phyloP scores from a whole-genome alignment of 1,140 invertebrate species.

The Medauroidea extradentata region DNA sequence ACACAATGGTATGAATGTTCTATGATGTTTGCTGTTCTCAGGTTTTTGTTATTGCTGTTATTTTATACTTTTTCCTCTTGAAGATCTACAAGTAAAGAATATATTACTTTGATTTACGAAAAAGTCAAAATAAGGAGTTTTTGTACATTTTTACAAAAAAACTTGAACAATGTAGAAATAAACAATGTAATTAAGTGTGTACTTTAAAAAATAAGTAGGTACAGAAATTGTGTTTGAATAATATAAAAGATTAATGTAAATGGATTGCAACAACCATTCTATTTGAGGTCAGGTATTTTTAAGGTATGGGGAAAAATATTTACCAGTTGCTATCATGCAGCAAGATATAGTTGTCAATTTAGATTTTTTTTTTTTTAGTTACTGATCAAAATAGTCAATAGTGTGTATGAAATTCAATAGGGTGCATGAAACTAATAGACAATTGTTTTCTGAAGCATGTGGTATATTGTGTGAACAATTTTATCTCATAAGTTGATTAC shows the following conservation, averaged over 20 bases:
- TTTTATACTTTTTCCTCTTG: no score
- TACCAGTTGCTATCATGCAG: not conserved
- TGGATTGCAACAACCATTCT: not conserved
- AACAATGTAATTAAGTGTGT: conserved; percentile 1
- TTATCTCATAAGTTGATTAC: no score
- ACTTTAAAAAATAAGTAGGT: conserved; percentile 5
- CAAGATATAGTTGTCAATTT: conserved; percentile 1
- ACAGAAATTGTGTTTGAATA: not conserved
- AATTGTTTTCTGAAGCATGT: no score
- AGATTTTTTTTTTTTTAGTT: conserved; percentile 1
- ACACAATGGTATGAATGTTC: no score
- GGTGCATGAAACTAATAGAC: no score
- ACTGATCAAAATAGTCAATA: no score
- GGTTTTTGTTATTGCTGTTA: no score
- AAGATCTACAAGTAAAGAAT: no score
- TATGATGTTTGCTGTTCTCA: no score
- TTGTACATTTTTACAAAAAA: conserved; percentile 23
- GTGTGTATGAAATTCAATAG: no score
- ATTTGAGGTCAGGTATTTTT: not conserved
- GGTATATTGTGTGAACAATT: no score
- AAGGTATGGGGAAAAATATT: not conserved
- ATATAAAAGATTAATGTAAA: conserved; percentile 2
- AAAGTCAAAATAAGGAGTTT: conserved; percentile 14
- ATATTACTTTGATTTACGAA: no score
- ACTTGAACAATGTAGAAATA: not conserved